phyloP scores from a whole-genome alignment of 1,140 invertebrate genomes.

The Saccostrea cuccullata region DNA sequence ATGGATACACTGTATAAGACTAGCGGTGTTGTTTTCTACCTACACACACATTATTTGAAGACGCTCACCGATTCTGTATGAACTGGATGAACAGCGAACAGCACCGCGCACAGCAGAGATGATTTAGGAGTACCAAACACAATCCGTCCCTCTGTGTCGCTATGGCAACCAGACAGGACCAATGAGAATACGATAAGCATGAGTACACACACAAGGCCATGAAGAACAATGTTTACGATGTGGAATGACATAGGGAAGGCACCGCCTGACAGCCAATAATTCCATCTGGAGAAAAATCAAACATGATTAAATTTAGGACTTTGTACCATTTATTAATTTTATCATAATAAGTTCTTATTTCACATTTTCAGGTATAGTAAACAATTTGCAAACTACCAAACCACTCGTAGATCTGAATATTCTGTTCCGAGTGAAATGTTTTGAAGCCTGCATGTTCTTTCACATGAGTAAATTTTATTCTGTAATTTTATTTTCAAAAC shows the following conservation, averaged over 20 bases:
- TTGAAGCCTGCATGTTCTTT: too few relatives aligned
- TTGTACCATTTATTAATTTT: too few relatives aligned
- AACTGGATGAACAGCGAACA: slow-evolving; percentile 96
- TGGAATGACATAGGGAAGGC: slow-evolving; percentile 79
- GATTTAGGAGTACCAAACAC: slow-evolving; percentile 64
- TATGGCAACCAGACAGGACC: slow-evolving; percentile 62
- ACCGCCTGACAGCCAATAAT: slow-evolving; percentile 82
- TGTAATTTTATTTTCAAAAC: too few relatives aligned
- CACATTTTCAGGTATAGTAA: too few relatives aligned
- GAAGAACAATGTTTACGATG: slow-evolving; percentile 79
- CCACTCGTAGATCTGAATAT: too few relatives aligned
- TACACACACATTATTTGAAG: background rate
- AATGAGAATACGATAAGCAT: slow-evolving; percentile 80
- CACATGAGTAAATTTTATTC: too few relatives aligned
- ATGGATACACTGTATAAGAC: too few relatives aligned
- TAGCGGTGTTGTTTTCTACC: too few relatives aligned
- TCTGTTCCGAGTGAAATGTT: too few relatives aligned
- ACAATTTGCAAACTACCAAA: too few relatives aligned
- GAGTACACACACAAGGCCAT: slow-evolving; percentile 77
- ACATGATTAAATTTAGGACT: too few relatives aligned
- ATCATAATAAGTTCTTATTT: too few relatives aligned
- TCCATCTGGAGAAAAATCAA: slow-evolving; percentile 84
- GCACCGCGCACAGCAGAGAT: slow-evolving; percentile 84
- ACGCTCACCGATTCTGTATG: slow-evolving; percentile 96
- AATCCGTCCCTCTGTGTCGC: slow-evolving; percentile 37